These are phyloP conservation scores for Diprion similis DNA, from an alignment of 1,140 invertebrate genomes.

Conservation along the genomic window DNA sequence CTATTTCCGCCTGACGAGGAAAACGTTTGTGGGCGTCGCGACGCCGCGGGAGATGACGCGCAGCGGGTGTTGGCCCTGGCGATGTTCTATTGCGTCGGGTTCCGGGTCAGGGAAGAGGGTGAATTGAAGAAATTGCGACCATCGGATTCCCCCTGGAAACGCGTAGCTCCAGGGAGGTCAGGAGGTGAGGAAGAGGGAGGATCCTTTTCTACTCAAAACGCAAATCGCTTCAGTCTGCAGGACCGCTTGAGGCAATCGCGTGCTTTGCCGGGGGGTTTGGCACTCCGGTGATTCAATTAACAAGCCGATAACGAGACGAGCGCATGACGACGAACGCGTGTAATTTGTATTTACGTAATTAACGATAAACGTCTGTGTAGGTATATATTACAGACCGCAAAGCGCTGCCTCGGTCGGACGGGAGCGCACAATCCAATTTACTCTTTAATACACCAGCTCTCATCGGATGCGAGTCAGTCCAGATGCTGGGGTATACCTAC, in stretches of 20 bases:
- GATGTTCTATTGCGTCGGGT: background rate
- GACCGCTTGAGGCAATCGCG: no score
- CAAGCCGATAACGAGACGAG: background rate
- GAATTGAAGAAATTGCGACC: no score
- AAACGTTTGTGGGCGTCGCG: slow-evolving; percentile 40
- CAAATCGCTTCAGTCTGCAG: no score
- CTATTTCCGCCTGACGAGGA: slow-evolving; percentile 52
- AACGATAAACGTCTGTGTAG: background rate
- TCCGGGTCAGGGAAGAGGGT: no score
- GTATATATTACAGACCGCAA: no score
- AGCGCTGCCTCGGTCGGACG: no score
- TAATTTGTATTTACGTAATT: slow-evolving; percentile 4
- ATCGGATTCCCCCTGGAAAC: background rate
- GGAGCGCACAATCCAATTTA: background rate
- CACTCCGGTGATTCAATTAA: background rate
- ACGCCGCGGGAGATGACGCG: slow-evolving; percentile 42
- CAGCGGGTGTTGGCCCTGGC: slow-evolving; percentile 38
- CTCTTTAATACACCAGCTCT: background rate
- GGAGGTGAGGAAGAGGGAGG: no score
- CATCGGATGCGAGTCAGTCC: background rate
- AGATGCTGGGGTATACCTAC: background rate
- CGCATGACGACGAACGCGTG: background rate
- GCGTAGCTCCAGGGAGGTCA: background rate
- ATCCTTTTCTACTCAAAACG: no score
- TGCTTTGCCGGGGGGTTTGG: no score